Evolutionary conservation across 2,888 invertebrate genomes (phyloP), one percentile per base, ranked within the genome.

Genomic region (Lasioglossum villosulum): DNA sequence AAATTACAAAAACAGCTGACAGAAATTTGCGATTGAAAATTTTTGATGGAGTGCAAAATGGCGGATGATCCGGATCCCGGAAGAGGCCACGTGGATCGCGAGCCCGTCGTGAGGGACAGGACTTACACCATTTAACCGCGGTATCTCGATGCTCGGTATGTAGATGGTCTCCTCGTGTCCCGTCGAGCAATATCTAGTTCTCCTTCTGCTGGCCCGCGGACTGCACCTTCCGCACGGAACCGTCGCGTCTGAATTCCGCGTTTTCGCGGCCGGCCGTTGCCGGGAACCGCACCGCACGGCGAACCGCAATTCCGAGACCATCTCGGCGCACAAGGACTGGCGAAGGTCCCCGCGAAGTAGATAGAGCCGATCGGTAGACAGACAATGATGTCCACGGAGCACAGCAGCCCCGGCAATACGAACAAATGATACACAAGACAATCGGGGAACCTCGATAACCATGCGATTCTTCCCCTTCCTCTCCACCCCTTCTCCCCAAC

Each of bases 241-340:
- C 82, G 93, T 89, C 77, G 91, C 91, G 84, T 88, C 91, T 84
- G 93, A 92, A 86, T 92, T 90, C 76, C 97, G 97, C 77, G 98
- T 96, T 92, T 97, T 96, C 19, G 98, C 95, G 14, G 98, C 98
- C 1, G 98, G 98, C 84, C 98, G 96, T 93, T 98, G 97, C 87
- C 97, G 96, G 2, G 98, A 97, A 8, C 98, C 98, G 89, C 99
- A 99, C 75, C 97, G 96, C 95, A 99, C 97, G 0, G 99, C 99
- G 94, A 99, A 99, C 48, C 98, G 96, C 84, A 99, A 95, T 95
- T 99, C 99, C 96, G 99, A 97, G 1, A 97, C 98, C 98, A 99
- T 98, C 96, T 99, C 99, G 68, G 98, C 97, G 95, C 99, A 99
- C 77, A 99, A 95, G 0, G 98, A 98, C 96, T 98, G 91, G 66